Percentiles rank a stretch among this genome's conserved stretches.
phyloP scores from a whole-genome alignment of 2,797 vertebrate genomes.

The Hippopotamyrus pictus region DNA sequence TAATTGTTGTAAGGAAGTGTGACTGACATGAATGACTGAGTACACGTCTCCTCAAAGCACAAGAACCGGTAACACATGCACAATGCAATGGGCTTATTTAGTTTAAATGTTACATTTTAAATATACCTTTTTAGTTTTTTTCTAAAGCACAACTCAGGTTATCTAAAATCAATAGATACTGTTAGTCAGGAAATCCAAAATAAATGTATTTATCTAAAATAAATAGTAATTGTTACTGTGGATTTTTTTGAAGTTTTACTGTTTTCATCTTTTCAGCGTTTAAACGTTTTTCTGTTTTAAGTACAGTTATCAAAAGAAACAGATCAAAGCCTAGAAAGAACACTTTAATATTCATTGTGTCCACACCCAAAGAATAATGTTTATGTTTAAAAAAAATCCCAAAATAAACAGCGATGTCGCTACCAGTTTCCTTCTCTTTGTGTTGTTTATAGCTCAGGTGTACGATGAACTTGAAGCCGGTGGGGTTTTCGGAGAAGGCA shows the following conservation, averaged over 20 bases:
- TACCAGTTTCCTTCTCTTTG: background rate
- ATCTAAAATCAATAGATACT: slow-evolving; percentile 8
- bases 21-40: background rate
- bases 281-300: background rate
- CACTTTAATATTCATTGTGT: background rate
- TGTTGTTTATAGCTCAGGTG: slow-evolving; percentile 73
- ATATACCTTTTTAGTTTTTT: background rate
- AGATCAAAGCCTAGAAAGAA: background rate
- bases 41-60: background rate
- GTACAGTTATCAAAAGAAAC: background rate
- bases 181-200: background rate
- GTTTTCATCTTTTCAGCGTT: background rate
- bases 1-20: background rate
- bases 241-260: background rate
- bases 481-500: slow-evolving; percentile 76
- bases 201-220: background rate
- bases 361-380: background rate
- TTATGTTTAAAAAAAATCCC: background rate
- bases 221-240: background rate
- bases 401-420: background rate
- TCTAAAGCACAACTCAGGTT: background rate
- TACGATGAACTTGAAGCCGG: slow-evolving; percentile 76
- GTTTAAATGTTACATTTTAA: background rate
- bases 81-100: background rate
- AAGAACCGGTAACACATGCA: background rate